Conservation (phyloP, 2,797 vertebrate species). For the Myripristis murdjan region DNA sequence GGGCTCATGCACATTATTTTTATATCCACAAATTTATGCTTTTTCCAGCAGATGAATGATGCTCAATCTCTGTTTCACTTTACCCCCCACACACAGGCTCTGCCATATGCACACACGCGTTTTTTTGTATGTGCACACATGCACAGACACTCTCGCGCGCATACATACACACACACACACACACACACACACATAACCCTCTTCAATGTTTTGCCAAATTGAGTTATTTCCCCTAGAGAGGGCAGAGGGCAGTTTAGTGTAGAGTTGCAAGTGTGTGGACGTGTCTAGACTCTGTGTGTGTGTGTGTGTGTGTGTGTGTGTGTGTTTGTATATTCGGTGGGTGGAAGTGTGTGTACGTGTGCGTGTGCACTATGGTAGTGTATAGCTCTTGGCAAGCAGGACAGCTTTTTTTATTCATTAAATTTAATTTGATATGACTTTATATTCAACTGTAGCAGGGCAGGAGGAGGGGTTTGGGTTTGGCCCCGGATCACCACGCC, state of each 20-base stretch:
- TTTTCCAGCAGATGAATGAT: constrained; percentile 46
- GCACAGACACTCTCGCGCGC: not conserved
- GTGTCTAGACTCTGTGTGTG: constrained; percentile 18
- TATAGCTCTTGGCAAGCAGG: constrained; percentile 52
- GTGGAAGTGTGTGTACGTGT: constrained; percentile 29
- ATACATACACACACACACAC: not conserved
- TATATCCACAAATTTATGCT: constrained; percentile 31
- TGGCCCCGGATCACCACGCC: constrained; percentile 68
- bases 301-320: constrained; percentile 11
- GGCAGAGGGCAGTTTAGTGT: constrained; percentile 41
- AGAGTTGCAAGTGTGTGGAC: constrained; percentile 27
- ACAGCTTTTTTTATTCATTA: constrained; percentile 69
- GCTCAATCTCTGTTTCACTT: constrained; percentile 10
- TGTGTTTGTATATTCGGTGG: constrained; percentile 14
- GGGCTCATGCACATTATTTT: constrained; percentile 15
- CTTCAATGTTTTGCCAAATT: constrained; percentile 28
- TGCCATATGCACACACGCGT: not conserved
- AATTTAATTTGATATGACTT: constrained; percentile 81
- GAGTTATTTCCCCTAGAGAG: constrained; percentile 50
- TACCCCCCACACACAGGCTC: not conserved
- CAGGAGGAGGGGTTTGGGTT: constrained; percentile 60
- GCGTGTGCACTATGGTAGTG: constrained; percentile 57
- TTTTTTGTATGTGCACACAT: not conserved
- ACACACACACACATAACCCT: constrained; percentile 8
- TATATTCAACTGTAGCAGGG: constrained; percentile 76